Base-by-base conservation (phyloP, 2,113 vertebrate genomes). In the Hydrolagus affinis region DNA sequence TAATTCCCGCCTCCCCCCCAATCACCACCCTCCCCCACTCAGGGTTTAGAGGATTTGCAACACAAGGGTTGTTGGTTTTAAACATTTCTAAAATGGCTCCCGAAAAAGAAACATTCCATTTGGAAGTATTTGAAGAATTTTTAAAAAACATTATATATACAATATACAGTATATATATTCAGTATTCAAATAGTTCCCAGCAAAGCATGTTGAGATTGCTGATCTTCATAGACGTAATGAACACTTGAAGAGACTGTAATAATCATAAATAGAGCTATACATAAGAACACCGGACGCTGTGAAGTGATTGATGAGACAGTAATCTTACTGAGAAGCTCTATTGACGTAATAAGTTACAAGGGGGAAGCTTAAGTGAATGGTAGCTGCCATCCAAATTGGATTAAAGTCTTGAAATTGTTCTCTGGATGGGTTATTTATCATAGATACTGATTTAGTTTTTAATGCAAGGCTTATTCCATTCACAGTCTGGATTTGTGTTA, bases 391-490 rank as follows among this genome's bases (percentile, higher is more conserved):
- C 77, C 30, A 66, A 32, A 30, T 83, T 32, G 66, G 14, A 83
- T 19, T 9, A 12, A 0, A 30, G 8, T 17, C 12, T 66, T 68
- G 66, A 83, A 19, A 32, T 6, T 2, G 1, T 30, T 56, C 66
- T n/a, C 78, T 83, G 78, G n/a, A 68, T 1, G 17, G 17, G 6
- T 83, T 64, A 80, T 64, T 78, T 78, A 80, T 25, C 57, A 30
- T 8, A 64, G 7, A 44, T 44, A 1, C 44, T 80, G 4, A 8
- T 21, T 83, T 11, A 83, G 19, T 32, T 66, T 66, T 66, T 4
- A n/a, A 25, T 68, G 15, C 64, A 83, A 28, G 25, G 28, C 12
- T 66, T 66, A 83, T 83, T 83, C 32, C 28, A 66, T 80, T 44
- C 76, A 62, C 11, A 15, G n/a, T 10, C 25, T 66, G 25, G 12